Conservation (phyloP, 2,888 invertebrate species). For the Hemithea aestivaria region DNA sequence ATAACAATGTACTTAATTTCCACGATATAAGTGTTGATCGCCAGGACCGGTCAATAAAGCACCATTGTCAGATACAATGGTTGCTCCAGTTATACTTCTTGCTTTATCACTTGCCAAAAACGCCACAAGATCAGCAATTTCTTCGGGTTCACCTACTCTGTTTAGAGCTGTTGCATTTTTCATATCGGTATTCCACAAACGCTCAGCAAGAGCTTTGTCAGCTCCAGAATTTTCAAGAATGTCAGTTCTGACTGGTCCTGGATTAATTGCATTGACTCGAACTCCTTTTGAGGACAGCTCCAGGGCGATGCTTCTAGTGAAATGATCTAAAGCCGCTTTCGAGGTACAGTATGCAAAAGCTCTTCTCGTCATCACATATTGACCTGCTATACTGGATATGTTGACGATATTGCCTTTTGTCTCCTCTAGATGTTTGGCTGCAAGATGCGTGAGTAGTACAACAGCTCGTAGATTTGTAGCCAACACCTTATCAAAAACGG, state of each 20-base stretch:
- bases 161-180: slow-evolving; percentile 10
- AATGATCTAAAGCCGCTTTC: slow-evolving; percentile 85
- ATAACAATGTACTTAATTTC: no score
- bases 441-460: slow-evolving; percentile 19
- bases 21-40: background rate
- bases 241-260: slow-evolving; percentile 79
- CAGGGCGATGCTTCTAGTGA: slow-evolving; percentile 84
- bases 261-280: slow-evolving; percentile 83
- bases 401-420: slow-evolving; percentile 28
- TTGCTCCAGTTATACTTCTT: slow-evolving; percentile 83
- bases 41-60: slow-evolving; percentile 8
- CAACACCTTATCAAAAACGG: slow-evolving; percentile 19
- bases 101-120: slow-evolving; percentile 27
- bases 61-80: slow-evolving; percentile 27
- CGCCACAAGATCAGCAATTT: slow-evolving; percentile 25
- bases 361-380: slow-evolving; percentile 14
- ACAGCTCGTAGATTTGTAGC: slow-evolving; percentile 20
- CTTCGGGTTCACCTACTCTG: slow-evolving; percentile 19
- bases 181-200: background rate
- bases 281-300: slow-evolving; percentile 76
- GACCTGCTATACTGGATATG: slow-evolving; percentile 21
- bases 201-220: slow-evolving; percentile 6
- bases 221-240: slow-evolving; percentile 51
- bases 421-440: slow-evolving; percentile 19
- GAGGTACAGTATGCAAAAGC: slow-evolving; percentile 80